Evolutionary conservation across 2,113 vertebrate species (phyloP).

Genomic region (Apteryx mantelli): DNA sequence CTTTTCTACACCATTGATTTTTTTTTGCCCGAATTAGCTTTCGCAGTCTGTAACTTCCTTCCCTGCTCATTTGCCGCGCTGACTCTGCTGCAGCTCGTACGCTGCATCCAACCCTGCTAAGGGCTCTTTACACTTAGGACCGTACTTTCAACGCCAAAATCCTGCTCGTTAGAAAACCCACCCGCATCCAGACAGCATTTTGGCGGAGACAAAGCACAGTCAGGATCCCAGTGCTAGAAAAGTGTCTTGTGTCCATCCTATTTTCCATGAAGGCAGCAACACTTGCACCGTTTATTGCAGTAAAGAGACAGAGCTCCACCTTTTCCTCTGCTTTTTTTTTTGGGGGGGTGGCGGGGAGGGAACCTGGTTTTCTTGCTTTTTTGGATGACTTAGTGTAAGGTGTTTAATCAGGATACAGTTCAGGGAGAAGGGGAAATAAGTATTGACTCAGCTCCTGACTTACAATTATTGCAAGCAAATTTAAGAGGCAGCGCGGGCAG

Average conservation of each 20-base stretch:
- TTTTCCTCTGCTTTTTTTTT: not conserved
- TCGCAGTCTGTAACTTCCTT: not conserved
- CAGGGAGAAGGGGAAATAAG: not conserved
- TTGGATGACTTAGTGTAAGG: not conserved
- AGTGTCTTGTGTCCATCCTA: not conserved
- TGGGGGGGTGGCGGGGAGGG: not conserved
- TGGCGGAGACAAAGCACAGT: not conserved
- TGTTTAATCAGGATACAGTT: not conserved
- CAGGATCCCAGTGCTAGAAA: not conserved
- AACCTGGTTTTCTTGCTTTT: not conserved
- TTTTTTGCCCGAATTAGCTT: not conserved
- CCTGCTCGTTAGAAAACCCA: not conserved
- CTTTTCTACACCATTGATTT: not conserved
- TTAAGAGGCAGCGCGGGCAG: not conserved
- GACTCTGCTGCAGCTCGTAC: not conserved
- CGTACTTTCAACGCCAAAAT: not conserved
- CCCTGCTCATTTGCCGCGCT: not conserved
- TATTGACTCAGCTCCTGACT: not conserved
- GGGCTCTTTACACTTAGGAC: not conserved
- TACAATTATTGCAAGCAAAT: not conserved
- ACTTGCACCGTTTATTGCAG: not conserved
- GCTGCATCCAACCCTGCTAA: not conserved
- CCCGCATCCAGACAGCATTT: accelerated
- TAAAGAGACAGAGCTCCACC: not conserved
- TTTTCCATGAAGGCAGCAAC: not conserved